These are phyloP conservation scores for Microcebus jonahi DNA, from an alignment of 2,113 vertebrate species.

Conservation along the genomic window DNA sequence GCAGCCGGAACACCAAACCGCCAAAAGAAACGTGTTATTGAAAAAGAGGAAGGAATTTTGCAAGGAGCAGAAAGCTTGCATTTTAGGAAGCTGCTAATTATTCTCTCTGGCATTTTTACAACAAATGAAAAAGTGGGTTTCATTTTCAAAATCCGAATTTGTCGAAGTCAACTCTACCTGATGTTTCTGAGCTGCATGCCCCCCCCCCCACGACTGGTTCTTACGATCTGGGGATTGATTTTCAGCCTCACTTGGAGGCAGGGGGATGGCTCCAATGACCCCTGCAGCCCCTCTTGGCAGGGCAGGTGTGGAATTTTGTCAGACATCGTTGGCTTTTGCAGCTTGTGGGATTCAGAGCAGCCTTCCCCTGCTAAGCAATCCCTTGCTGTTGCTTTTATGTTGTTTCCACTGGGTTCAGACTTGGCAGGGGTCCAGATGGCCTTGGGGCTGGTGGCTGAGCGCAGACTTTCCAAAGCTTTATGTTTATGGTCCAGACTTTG, in stretches of 20 bases:
- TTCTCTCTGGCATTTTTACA: background rate
- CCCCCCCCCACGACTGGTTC: fast-evolving
- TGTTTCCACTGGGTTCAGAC: background rate
- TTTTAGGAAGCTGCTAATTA: background rate
- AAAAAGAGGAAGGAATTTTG: background rate
- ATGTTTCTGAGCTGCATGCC: background rate
- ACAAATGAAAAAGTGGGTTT: background rate
- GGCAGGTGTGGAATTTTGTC: background rate
- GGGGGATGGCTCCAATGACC: background rate
- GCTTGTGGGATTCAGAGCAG: background rate
- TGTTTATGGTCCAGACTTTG: background rate
- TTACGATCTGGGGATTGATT: background rate
- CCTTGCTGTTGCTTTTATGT: background rate
- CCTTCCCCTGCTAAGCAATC: background rate
- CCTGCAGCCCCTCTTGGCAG: background rate
- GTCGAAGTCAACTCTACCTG: background rate
- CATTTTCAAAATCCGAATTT: background rate
- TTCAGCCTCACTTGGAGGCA: background rate
- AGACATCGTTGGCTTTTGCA: background rate
- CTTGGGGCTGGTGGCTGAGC: conserved; percentile 21
- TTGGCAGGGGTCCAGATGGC: conserved; percentile 39
- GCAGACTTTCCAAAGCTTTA: background rate
- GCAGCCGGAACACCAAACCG: background rate
- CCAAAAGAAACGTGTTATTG: background rate
- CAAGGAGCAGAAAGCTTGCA: background rate